Conservation (phyloP, 2,797 vertebrate genomes). For the Gymnoscopelus microlampas region DNA sequence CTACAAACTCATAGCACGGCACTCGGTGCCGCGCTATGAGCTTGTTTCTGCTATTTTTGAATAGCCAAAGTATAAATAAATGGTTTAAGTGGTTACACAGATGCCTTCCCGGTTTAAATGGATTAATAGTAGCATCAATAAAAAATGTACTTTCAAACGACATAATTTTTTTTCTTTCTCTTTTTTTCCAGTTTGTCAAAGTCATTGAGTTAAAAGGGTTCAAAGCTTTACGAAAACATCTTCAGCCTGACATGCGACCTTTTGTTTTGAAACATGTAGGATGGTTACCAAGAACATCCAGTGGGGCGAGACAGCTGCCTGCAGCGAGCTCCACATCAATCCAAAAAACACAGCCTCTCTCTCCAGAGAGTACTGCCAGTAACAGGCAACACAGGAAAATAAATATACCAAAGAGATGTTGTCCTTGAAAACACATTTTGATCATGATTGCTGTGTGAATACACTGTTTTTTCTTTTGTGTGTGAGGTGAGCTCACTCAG, state of each 20-base stretch:
- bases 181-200: conserved; percentile 54
- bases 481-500: conserved; percentile 7
- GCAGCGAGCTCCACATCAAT: conserved; percentile 76
- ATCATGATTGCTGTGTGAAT: conserved; percentile 48
- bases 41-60: too few species aligned
- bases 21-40: too few species aligned
- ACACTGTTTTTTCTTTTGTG: neutral
- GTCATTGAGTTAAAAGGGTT: conserved; percentile 56
- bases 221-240: conserved; percentile 58
- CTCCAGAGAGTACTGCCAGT: conserved; percentile 71
- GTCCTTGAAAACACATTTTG: conserved; percentile 75
- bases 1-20: too few species aligned
- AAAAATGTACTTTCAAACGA: neutral
- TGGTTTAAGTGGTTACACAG: too few species aligned
- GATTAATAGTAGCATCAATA: neutral
- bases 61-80: too few species aligned
- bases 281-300: conserved; percentile 72
- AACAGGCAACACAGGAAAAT: conserved; percentile 63
- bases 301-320: conserved; percentile 83
- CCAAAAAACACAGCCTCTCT: conserved; percentile 65
- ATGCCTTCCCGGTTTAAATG: too few species aligned
- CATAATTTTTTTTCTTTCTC: neutral
- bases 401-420: conserved; percentile 76
- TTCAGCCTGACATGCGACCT: conserved; percentile 58
- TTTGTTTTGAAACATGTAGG: conserved; percentile 78